Evolutionary conservation across 2,113 vertebrate species (phyloP).

Genomic region (Dromaius novaehollandiae): DNA sequence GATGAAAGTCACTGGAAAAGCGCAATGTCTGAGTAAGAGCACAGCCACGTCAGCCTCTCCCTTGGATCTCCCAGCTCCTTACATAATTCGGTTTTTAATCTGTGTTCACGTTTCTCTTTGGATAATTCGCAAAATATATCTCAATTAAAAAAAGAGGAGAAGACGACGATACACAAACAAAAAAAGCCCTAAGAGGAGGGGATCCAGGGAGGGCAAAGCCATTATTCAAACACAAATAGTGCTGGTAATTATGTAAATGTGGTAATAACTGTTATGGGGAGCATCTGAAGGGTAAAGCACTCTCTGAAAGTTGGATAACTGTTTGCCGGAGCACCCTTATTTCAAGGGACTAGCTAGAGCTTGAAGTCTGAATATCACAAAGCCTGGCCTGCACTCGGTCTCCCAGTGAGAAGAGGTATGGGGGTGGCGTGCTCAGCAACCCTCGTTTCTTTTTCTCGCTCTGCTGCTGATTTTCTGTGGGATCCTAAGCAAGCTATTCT

Average conservation of each 20-base stretch:
- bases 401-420: background rate
- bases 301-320: background rate
- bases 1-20: background rate
- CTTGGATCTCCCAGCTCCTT: background rate
- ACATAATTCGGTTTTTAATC: background rate
- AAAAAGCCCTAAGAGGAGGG: background rate
- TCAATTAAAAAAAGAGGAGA: conserved; percentile 22
- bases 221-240: background rate
- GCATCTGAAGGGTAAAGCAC: background rate
- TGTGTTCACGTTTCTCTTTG: background rate
- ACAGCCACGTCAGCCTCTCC: background rate
- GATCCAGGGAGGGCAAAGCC: background rate
- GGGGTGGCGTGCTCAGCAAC: background rate
- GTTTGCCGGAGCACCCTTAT: too few relatives aligned
- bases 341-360: background rate
- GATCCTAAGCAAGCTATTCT: background rate
- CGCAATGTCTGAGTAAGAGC: background rate
- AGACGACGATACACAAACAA: background rate
- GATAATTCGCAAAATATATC: conserved; percentile 21
- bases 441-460: background rate
- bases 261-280: background rate
- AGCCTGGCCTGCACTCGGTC: background rate
- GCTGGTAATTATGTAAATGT: background rate
- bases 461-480: background rate
- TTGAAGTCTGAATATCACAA: background rate